A percentile compares a stretch with the other conserved stretches of the same genome.
Evolutionary conservation across 1,140 invertebrate genomes (phyloP).

Genomic region (Monomorium pharaonis): DNA sequence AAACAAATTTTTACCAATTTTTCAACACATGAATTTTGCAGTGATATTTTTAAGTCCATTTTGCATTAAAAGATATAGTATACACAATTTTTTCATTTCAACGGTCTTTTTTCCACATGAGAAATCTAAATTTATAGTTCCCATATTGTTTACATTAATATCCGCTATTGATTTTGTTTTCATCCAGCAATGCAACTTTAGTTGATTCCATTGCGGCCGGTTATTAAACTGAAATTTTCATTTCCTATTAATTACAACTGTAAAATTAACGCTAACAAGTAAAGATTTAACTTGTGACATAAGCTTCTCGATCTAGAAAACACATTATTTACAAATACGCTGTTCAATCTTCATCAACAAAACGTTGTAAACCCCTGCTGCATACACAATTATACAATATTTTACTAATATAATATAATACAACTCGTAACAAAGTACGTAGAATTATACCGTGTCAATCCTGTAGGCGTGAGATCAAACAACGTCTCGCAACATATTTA

Average conservation of each 20-base stretch:
- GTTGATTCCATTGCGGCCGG: background rate
- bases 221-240: background rate
- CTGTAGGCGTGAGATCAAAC: background rate
- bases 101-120: too few species aligned
- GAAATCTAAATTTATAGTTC: background rate
- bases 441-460: background rate
- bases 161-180: background rate
- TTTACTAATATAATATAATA: background rate
- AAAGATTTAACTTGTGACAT: slow-evolving; percentile 31
- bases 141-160: background rate
- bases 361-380: background rate
- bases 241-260: background rate
- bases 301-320: background rate
- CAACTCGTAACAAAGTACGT: background rate
- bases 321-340: slow-evolving; percentile 44
- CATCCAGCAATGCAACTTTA: background rate
- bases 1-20: background rate
- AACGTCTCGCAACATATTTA: background rate
- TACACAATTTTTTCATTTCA: background rate
- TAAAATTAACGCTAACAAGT: slow-evolving; percentile 35
- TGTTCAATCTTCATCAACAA: background rate
- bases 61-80: background rate
- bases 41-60: background rate
- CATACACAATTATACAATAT: background rate
- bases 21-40: background rate